Evolutionary conservation across 1,140 invertebrate genomes (phyloP), one percentile per base, ranked within the genome.

Genomic region (Araneus ventricosus): DNA sequence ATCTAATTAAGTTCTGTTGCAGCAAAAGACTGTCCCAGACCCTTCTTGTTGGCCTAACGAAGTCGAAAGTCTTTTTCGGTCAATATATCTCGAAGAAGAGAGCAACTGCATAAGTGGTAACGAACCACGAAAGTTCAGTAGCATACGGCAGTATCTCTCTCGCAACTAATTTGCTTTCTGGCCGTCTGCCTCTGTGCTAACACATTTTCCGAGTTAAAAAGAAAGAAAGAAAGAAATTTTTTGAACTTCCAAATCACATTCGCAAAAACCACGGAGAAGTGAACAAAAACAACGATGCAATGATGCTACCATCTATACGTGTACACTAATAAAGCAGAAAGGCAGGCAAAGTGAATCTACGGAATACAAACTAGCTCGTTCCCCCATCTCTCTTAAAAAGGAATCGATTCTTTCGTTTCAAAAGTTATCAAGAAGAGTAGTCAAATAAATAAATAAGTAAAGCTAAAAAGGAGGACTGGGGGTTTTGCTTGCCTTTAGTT

Each of bases 371-470:
- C 89, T 91, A 91, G 89, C 57, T 91, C 88, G 88, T 88, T 88
- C 34, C 22, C 34, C 30, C 27, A 17, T 37, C 45, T 61, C 89
- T 91, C 89, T 91, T 91, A 91, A 91, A 84, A 91, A 84, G 79
- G 63, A 91, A 84, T 79, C 52, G 61, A 84, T 61, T 79, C 45
- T 59, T 84, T n/a, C 89, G 52, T 91, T 91, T 91, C 89, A 82
- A 91, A 91, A 91, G 89, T 91, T 91, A 91, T 91, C 89, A 91
- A 91, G 79, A 63, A 91, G 89, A 91, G 89, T 90, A 90, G 70
- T 84, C 89, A 75, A 91, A 91, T 91, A 91, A 91, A 91, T 91
- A 91, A 91, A 90, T 80, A 79, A 87, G 24, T 52, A 61, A 67
- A 61, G 52, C 34, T 75, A 75, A 75, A 75, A 75, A 75, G 70